Percentiles rank a stretch among this genome's conserved stretches.
These are phyloP conservation scores for Zaprionus inermis DNA, from an alignment of 1,140 invertebrate genomes.

Conservation along the genomic window DNA sequence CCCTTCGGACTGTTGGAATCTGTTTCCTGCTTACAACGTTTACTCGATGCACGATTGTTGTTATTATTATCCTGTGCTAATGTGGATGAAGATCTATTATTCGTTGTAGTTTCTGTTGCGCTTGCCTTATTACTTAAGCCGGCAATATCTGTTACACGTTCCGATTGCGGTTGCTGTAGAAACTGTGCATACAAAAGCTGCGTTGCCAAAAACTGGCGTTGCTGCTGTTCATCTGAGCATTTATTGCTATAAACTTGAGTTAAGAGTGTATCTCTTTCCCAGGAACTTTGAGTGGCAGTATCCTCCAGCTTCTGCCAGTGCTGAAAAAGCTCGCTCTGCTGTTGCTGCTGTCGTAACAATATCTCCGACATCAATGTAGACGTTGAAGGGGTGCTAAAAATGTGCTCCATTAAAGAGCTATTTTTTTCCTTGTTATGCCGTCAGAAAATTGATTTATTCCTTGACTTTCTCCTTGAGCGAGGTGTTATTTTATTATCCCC, in stretches of 20 bases:
- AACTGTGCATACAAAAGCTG: slow-evolving; percentile 64
- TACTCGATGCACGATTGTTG: slow-evolving; percentile 18
- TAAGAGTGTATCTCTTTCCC: slow-evolving; percentile 41
- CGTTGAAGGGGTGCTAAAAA: slow-evolving; percentile 37
- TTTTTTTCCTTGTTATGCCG: not conserved
- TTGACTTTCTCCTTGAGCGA: not conserved
- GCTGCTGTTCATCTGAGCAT: slow-evolving; percentile 42
- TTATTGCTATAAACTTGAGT: slow-evolving; percentile 45
- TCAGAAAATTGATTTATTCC: not conserved
- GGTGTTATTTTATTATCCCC: not conserved
- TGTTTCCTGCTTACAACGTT: not conserved
- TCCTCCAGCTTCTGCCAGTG: slow-evolving; percentile 40
- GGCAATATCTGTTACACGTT: not conserved
- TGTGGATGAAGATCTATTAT: not conserved
- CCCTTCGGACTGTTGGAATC: slow-evolving; percentile 11
- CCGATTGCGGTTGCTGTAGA: slow-evolving; percentile 54
- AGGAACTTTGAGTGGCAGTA: not conserved
- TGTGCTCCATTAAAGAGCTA: slow-evolving; percentile 40
- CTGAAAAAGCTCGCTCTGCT: slow-evolving; percentile 26
- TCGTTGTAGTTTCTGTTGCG: not conserved
- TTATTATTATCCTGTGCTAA: slow-evolving; percentile 63
- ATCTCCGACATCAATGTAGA: slow-evolving; percentile 44
- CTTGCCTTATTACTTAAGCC: not conserved
- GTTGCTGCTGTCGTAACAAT: slow-evolving; percentile 39
- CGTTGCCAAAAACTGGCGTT: slow-evolving; percentile 55